These are phyloP conservation scores for Gambusia affinis DNA, from an alignment of 2,113 vertebrate species.

Conservation along the genomic window DNA sequence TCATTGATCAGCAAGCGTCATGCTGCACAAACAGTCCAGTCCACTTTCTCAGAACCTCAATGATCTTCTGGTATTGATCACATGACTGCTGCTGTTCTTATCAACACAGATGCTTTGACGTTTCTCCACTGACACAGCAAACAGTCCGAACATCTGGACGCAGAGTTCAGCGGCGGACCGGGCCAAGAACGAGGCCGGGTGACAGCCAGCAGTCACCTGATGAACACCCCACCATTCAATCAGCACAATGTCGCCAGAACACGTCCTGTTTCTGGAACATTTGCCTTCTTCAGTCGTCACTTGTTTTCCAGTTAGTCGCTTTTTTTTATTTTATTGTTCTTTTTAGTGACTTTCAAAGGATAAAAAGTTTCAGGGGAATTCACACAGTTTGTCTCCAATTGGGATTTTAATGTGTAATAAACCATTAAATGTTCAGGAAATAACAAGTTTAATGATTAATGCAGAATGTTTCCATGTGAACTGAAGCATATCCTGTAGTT, in stretches of 20 bases:
- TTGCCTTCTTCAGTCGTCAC: background rate
- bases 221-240: background rate
- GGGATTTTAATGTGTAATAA: too few relatives aligned
- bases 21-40: background rate
- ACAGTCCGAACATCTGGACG: background rate
- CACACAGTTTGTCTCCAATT: background rate
- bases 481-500: background rate
- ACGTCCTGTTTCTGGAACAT: background rate
- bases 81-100: background rate
- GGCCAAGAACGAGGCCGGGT: background rate
- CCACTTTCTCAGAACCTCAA: background rate
- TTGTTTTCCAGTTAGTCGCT: background rate
- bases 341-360: background rate
- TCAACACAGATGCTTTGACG: background rate
- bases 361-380: background rate
- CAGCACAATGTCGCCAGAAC: background rate
- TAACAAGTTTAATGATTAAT: background rate
- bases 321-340: background rate
- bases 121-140: background rate
- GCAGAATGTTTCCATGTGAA: background rate
- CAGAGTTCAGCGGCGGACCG: background rate
- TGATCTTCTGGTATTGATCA: conserved; percentile 9
- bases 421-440: background rate
- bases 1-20: background rate
- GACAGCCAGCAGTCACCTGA: background rate